A percentile compares a stretch with the other conserved stretches of the same genome.
phyloP scores from a whole-genome alignment of 2,797 vertebrate genomes.

The Capromys pilorides region DNA sequence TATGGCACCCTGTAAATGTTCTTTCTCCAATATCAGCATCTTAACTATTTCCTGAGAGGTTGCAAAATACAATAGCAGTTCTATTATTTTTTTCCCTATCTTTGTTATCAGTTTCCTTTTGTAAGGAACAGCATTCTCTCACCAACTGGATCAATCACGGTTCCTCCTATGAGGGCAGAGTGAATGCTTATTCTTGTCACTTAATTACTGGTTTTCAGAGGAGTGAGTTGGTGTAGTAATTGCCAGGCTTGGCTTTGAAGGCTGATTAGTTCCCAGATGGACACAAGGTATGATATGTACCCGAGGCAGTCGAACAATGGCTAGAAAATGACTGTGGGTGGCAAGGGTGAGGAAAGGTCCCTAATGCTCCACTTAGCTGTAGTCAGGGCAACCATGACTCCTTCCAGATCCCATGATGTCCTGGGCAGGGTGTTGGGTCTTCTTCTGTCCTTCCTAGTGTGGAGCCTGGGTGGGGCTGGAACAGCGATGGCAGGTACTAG shows the following conservation, averaged over 20 bases:
- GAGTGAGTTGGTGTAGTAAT: constrained; percentile 23
- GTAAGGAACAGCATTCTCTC: constrained; percentile 24
- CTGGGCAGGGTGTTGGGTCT: not conserved
- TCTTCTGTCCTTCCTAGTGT: not conserved
- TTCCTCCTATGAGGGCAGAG: constrained; percentile 2
- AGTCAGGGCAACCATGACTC: constrained; percentile 50
- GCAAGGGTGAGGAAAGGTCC: not conserved
- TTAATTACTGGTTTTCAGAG: constrained; percentile 49
- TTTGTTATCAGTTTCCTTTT: not conserved
- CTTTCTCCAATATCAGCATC: not conserved
- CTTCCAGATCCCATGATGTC: not conserved
- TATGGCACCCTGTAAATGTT: not conserved
- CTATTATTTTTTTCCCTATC: not conserved
- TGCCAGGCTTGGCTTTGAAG: constrained; percentile 12
- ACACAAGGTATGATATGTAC: not conserved
- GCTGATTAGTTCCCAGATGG: not conserved
- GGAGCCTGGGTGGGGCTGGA: not conserved
- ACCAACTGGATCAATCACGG: not conserved
- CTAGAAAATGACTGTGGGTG: not conserved
- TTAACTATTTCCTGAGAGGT: not conserved
- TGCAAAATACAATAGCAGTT: constrained; percentile 44
- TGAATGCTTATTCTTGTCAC: constrained; percentile 35
- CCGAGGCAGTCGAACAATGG: not conserved
- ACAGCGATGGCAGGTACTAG: not conserved
- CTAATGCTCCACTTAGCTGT: constrained; percentile 11